A percentile compares a stretch with the other conserved stretches of the same genome.
Evolutionary conservation across 2,888 invertebrate genomes (phyloP).

Genomic region (Leucophenga maculata): DNA sequence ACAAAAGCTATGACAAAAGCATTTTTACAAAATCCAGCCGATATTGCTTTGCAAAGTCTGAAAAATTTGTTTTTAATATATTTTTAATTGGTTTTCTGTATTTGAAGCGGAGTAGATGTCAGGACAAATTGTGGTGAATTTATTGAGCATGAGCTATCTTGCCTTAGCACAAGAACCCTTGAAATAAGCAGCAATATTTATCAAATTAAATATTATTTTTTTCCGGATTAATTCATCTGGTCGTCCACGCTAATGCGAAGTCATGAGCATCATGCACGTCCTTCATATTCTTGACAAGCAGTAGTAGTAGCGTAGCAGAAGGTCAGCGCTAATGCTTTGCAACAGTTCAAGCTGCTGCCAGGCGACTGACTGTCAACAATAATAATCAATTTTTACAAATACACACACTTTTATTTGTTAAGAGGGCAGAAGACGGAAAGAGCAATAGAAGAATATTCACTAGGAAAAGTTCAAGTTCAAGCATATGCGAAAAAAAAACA

Average conservation of each 20-base stretch:
- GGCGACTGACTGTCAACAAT: conserved; percentile 11
- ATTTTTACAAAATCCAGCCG: not conserved
- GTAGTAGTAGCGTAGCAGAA: not conserved
- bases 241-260: no score
- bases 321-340: conserved; percentile 21
- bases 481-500: conserved; percentile 5
- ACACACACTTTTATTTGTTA: not conserved
- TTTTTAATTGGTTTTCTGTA: conserved; percentile 11
- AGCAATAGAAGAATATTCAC: not conserved
- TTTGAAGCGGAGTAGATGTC: no score
- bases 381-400: conserved; percentile 24
- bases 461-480: conserved; percentile 23
- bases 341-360: conserved; percentile 10
- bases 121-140: not conserved
- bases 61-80: conserved; percentile 5
- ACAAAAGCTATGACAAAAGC: not conserved
- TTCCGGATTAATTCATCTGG: no score
- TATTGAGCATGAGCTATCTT: not conserved
- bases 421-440: no score
- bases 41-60: not conserved
- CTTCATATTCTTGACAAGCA: not conserved
- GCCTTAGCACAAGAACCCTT: not conserved
- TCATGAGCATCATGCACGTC: not conserved
- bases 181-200: conserved; percentile 5
- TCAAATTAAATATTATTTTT: conserved; percentile 1